Evolutionary conservation across 2,888 invertebrate genomes (phyloP).

Genomic region (Lamproptera curius): DNA sequence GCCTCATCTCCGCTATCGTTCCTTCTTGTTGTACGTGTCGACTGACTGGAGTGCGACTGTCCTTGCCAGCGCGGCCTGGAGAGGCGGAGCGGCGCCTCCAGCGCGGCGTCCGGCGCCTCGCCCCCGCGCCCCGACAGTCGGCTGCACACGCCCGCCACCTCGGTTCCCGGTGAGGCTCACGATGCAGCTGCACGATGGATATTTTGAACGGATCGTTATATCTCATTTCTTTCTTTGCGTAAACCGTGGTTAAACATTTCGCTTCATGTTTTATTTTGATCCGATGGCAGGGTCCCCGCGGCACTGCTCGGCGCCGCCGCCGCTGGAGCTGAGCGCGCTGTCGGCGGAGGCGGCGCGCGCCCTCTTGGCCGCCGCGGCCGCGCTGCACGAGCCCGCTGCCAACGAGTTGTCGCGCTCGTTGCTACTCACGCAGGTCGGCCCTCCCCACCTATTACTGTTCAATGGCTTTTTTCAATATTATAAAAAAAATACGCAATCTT

Average conservation of each 20-base stretch:
- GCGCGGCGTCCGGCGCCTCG: constrained; percentile 52
- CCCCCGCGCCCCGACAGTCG: constrained; percentile 49
- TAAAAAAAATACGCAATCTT: background rate
- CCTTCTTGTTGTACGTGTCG: background rate
- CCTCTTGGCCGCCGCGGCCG: constrained; percentile 57
- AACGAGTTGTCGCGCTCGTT: constrained; percentile 59
- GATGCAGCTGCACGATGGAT: background rate
- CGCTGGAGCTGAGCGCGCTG: constrained; percentile 46
- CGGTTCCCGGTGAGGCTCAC: constrained; percentile 73
- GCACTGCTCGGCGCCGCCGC: constrained; percentile 37
- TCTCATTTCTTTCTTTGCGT: background rate
- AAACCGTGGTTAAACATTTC: too few species aligned
- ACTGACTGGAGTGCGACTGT: background rate
- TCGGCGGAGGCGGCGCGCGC: constrained; percentile 67
- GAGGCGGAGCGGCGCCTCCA: constrained; percentile 52
- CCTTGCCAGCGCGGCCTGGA: constrained; percentile 63
- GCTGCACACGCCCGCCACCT: constrained; percentile 62
- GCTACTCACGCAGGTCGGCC: constrained; percentile 59
- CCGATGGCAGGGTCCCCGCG: constrained; percentile 49
- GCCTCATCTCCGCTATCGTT: background rate
- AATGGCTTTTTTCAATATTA: too few species aligned
- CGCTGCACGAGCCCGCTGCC: constrained; percentile 62
- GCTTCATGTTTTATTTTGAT: too few species aligned
- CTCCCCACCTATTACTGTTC: too few species aligned
- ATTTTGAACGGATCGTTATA: too few species aligned